Percentiles rank a stretch among this genome's conserved stretches.
Evolutionary conservation across 2,888 invertebrate species (phyloP).

Genomic region (Eugnorisma glareosa): DNA sequence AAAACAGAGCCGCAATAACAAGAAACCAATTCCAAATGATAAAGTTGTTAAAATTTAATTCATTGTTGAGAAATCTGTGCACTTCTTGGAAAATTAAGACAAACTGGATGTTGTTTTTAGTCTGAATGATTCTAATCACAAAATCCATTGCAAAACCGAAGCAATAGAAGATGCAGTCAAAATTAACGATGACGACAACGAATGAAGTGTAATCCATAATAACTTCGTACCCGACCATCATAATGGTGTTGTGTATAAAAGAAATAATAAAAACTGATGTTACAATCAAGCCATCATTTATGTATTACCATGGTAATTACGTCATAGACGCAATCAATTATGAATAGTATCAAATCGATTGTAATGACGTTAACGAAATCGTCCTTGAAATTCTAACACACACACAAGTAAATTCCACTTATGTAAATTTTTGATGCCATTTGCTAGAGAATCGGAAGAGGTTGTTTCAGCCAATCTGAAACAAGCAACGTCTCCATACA

Average conservation of each 20-base stretch:
- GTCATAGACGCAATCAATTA: neutral
- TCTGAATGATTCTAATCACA: neutral
- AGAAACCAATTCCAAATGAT: conserved; percentile 11
- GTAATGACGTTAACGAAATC: too few relatives aligned
- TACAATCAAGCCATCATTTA: neutral
- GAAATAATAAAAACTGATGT: neutral
- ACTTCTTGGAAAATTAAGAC: conserved; percentile 23
- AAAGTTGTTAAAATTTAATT: neutral
- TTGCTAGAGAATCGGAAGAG: too few relatives aligned
- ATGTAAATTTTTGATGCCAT: too few relatives aligned
- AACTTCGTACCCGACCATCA: neutral
- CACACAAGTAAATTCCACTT: too few relatives aligned
- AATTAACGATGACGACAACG: neutral
- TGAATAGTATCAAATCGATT: too few relatives aligned
- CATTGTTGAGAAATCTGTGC: conserved; percentile 13
- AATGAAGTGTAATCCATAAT: neutral
- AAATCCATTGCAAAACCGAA: conserved; percentile 14
- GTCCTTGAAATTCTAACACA: too few relatives aligned
- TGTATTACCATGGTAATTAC: neutral
- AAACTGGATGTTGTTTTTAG: neutral
- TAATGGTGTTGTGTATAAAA: neutral
- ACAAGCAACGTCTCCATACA: too few relatives aligned
- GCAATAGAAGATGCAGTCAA: conserved; percentile 1
- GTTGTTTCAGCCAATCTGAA: too few relatives aligned
- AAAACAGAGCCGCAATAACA: neutral